Base-by-base conservation (phyloP, 2,797 vertebrate genomes). In the Champsocephalus esox region DNA sequence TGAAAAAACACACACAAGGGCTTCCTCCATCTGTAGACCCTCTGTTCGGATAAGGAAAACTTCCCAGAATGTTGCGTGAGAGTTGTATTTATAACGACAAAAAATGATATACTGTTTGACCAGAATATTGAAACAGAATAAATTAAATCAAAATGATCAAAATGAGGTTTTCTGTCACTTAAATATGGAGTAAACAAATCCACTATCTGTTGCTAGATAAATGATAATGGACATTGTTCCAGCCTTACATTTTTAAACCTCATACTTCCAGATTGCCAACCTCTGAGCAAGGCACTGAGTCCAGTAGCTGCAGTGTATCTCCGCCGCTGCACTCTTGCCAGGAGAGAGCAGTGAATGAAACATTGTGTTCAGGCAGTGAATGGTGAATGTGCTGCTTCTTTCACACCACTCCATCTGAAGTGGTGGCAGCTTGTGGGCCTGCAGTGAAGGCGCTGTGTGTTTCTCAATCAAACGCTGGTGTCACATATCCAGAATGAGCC, bases 371-470 rank as follows among this genome's bases (percentile, higher is more conserved):
- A 60, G 78, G 56, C 87, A 75, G 81, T 92, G 91, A 92, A 91
- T 92, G 87, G 84, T 88, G 88, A 93, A 92, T 93, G 90, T 76
- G 68, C 85, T 59, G 88, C 88, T 88, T 91, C 89, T 92, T 87
- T 89, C 86, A 87, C 88, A 77, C 88, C 90, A 91, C 93, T 93
- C 88, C 80, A 92, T 90, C 82, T 93, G 81, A 92, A 94, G 92
- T 89, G 87, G 88, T 79, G 79, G 87, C 92, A 91, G 87, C 87
- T 87, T 91, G 87, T 48, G 80, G 84, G 81, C 61, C 65, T 1
- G 59, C 5, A 60, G 73, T 76, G 69, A 80, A 78, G 51, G 68
- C 66, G 38, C 77, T 57, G 45, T 74, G 74, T 45, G 60, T 71
- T 75, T 82, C 54, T 73, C 70, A 77, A 55, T 74, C 80, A 57